Conservation (phyloP, 1,140 invertebrate genomes). For the Sipha flava region DNA sequence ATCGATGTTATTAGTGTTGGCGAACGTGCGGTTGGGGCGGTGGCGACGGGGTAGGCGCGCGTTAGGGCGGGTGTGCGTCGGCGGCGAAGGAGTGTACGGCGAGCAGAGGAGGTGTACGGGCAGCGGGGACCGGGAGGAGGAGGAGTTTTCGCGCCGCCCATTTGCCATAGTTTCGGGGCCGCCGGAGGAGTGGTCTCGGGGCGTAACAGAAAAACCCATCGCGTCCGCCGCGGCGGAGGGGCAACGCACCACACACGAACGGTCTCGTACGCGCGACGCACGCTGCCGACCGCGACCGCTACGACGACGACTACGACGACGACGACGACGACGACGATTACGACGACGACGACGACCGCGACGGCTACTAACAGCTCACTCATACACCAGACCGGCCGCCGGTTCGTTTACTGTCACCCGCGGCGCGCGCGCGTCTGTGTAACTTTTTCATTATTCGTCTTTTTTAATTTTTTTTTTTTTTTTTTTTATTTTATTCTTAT, state of each 20-base stretch:
- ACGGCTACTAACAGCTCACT: not conserved
- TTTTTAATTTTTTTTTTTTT: not conserved
- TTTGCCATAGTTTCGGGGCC: not conserved
- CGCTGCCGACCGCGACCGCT: not conserved
- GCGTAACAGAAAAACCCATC: conserved; percentile 26
- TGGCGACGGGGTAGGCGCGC: not conserved
- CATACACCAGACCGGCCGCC: conserved; percentile 7
- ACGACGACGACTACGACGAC: not conserved
- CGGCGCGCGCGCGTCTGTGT: not conserved
- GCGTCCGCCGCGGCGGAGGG: not conserved
- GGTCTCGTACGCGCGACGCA: not conserved
- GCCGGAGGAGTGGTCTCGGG: conserved; percentile 15
- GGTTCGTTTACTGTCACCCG: conserved; percentile 1
- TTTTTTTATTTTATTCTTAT: not conserved
- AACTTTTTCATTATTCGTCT: not conserved
- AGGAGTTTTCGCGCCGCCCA: not conserved
- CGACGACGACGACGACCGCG: not conserved
- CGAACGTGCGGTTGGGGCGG: not conserved
- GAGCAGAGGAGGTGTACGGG: not conserved
- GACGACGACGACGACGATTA: not conserved
- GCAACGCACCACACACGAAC: not conserved
- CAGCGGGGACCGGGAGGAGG: not conserved
- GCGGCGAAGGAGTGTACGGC: not conserved
- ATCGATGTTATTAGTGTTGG: not conserved
- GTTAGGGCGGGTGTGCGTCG: not conserved